Percentiles rank a stretch among this genome's conserved stretches.
These are phyloP conservation scores for Halisarca cf. caerulea DNA, from an alignment of 37 sponge, comb jelly and placozoan species.

Conservation along the genomic window DNA sequence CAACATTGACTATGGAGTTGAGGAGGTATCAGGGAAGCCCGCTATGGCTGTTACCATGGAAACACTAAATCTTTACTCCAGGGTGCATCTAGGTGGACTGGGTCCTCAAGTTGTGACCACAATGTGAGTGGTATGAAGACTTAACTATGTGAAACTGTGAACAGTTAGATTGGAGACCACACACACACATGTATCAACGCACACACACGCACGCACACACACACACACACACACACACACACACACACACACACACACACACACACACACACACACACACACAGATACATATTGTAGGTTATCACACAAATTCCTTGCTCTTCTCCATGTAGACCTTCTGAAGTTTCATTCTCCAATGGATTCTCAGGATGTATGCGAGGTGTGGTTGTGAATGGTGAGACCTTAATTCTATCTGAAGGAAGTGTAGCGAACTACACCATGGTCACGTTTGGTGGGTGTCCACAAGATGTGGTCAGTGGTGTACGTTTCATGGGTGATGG, in stretches of 20 bases:
- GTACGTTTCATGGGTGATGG: slow-evolving; percentile 64
- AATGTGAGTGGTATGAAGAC: not conserved
- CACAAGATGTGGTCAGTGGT: slow-evolving; percentile 43
- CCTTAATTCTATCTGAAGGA: not conserved
- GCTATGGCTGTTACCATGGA: slow-evolving; percentile 4
- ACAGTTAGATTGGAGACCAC: too few species aligned
- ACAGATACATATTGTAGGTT: not conserved
- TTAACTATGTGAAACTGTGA: too few species aligned
- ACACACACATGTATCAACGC: too few species aligned
- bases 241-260: too few species aligned
- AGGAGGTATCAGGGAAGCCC: not conserved
- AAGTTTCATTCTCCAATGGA: not conserved
- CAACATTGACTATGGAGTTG: slow-evolving; percentile 5
- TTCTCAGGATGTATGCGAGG: slow-evolving; percentile 50
- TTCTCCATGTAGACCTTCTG: not conserved
- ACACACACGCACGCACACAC: too few species aligned
- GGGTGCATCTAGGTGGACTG: slow-evolving; percentile 36
- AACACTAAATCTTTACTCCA: not conserved
- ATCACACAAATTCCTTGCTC: not conserved
- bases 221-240: too few species aligned
- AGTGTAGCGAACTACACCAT: not conserved
- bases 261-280: too few species aligned
- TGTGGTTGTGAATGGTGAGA: slow-evolving; percentile 4
- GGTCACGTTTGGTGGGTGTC: slow-evolving; percentile 38
- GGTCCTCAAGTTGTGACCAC: not conserved